These are phyloP conservation scores for Entomobrya multifasciata DNA, from an alignment of 2,888 invertebrate genomes.

Conservation along the genomic window DNA sequence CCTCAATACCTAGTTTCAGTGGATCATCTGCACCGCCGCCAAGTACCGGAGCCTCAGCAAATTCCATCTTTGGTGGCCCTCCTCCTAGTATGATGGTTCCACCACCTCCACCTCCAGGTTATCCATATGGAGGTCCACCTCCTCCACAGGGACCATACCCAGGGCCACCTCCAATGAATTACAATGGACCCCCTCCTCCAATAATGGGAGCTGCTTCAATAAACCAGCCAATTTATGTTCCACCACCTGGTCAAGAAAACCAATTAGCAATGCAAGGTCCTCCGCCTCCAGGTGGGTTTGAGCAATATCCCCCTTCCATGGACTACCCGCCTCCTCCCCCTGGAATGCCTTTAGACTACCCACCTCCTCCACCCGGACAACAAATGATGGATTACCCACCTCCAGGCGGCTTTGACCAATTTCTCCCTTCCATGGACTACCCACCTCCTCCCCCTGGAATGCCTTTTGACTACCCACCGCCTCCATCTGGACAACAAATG, in stretches of 20 bases:
- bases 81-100: background rate
- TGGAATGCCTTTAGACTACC: too few species aligned
- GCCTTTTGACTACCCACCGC: too few species aligned
- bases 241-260: constrained; percentile 15
- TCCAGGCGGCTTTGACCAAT: too few species aligned
- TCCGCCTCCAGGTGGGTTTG: background rate
- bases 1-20: constrained; percentile 36
- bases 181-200: background rate
- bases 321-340: too few species aligned
- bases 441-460: too few species aligned
- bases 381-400: too few species aligned
- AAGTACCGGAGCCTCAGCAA: background rate
- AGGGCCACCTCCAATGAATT: background rate
- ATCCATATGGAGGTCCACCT: background rate
- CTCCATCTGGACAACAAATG: too few species aligned
- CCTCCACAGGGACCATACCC: background rate
- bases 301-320: too few species aligned
- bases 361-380: too few species aligned
- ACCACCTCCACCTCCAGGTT: constrained; percentile 3
- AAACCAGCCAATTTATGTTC: constrained; percentile 26
- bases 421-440: too few species aligned
- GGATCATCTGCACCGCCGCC: constrained; percentile 32
- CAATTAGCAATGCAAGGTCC: background rate
- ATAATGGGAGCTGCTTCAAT: constrained; percentile 21
- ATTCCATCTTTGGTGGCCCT: background rate